A percentile compares a stretch with the other conserved stretches of the same genome.
phyloP scores from a whole-genome alignment of 2,113 vertebrate genomes.

The Octodon degus region DNA sequence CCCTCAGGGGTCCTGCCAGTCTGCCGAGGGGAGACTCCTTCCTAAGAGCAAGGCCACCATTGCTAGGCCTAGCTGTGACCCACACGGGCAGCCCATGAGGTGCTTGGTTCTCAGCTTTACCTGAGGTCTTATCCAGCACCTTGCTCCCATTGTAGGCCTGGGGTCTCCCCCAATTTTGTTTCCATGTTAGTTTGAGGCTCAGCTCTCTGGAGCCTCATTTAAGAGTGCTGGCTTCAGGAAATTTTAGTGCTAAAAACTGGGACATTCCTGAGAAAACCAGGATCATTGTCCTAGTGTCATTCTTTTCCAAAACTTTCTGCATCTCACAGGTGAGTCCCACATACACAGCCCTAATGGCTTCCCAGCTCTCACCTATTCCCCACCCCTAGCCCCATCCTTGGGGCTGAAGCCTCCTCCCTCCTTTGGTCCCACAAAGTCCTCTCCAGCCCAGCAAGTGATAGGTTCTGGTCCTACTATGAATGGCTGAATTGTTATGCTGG shows the following conservation, averaged over 20 bases:
- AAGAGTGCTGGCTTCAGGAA: neutral
- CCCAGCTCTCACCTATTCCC: neutral
- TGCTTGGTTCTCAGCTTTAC: neutral
- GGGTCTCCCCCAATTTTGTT: neutral
- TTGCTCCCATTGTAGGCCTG: neutral
- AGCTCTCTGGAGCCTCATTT: neutral
- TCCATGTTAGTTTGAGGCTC: neutral
- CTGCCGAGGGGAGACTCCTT: neutral
- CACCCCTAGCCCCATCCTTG: neutral
- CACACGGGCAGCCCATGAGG: no score
- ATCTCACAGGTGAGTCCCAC: no score
- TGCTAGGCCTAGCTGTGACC: neutral
- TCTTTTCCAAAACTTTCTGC: neutral
- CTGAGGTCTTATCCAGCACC: neutral
- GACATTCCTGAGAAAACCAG: neutral
- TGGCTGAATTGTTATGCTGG: no score
- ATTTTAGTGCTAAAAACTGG: neutral
- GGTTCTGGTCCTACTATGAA: no score
- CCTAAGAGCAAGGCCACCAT: neutral
- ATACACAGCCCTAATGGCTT: neutral
- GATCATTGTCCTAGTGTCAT: neutral
- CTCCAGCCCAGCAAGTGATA: neutral
- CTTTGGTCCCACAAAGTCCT: neutral
- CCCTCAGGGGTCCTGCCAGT: neutral
- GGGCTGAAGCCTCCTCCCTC: neutral